phyloP scores from a whole-genome alignment of 2,888 invertebrate species.

The Ormyrus labotus region DNA sequence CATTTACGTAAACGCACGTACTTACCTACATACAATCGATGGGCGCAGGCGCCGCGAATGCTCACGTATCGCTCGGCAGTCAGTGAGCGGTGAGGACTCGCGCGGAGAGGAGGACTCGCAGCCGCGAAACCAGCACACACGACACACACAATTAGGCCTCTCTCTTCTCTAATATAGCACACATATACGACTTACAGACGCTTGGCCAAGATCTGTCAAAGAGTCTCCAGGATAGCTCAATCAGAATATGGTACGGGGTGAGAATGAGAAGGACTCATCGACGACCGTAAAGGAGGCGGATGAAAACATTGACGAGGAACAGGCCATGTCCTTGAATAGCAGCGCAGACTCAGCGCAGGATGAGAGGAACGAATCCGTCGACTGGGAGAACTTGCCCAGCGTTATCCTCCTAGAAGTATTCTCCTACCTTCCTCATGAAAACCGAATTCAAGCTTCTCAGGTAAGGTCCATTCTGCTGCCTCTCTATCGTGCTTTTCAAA shows the following conservation, averaged over 20 bases:
- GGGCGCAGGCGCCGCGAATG: slow-evolving; percentile 6
- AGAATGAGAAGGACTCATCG: slow-evolving; percentile 36
- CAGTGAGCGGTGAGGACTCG: slow-evolving; percentile 44
- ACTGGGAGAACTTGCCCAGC: slow-evolving; percentile 75
- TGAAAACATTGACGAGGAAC: neutral
- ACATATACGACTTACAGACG: neutral
- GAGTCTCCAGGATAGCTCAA: neutral
- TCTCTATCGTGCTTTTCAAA: slow-evolving; percentile 7
- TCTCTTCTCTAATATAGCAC: too few relatives aligned
- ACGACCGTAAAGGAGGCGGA: slow-evolving; percentile 27
- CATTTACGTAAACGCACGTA: too few relatives aligned
- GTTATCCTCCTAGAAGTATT: slow-evolving; percentile 76
- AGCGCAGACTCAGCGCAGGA: slow-evolving; percentile 28
- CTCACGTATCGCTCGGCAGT: neutral
- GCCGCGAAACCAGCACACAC: neutral
- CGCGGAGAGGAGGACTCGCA: slow-evolving; percentile 15
- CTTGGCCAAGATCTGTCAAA: neutral
- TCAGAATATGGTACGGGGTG: slow-evolving; percentile 46
- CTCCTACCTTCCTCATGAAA: slow-evolving; percentile 71
- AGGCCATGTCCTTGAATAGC: slow-evolving; percentile 44
- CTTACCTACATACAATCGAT: too few relatives aligned
- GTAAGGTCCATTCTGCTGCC: slow-evolving; percentile 60
- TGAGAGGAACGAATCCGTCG: slow-evolving; percentile 25
- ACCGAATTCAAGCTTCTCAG: slow-evolving; percentile 72
- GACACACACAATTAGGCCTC: neutral